Evolutionary conservation across 2,113 vertebrate genomes (phyloP).

Genomic region (Syrrhaptes paradoxus): DNA sequence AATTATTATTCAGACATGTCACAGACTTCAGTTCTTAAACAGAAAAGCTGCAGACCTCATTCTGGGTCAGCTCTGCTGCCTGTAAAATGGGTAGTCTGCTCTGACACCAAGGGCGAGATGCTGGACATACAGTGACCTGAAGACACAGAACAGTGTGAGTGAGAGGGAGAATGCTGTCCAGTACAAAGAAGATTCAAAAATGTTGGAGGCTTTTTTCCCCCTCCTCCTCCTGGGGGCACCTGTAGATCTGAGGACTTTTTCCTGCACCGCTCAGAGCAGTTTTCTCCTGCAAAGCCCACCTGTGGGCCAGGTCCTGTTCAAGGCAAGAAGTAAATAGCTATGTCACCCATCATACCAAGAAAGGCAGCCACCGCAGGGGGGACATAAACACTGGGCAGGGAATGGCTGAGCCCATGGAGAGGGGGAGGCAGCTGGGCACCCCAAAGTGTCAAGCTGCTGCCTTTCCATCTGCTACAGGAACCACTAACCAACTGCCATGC

Average conservation of each 20-base stretch:
- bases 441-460: background rate
- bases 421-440: background rate
- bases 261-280: background rate
- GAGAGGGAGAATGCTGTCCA: background rate
- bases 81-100: background rate
- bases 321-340: background rate
- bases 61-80: background rate
- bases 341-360: background rate
- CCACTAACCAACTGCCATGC: background rate
- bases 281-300: background rate
- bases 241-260: background rate
- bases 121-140: rapidly evolving
- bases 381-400: rapidly evolving
- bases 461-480: background rate
- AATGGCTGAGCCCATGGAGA: rapidly evolving
- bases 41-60: background rate
- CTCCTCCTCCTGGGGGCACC: background rate
- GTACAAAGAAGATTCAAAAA: background rate
- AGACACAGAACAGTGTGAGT: background rate
- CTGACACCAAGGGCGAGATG: rapidly evolving
- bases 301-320: background rate
- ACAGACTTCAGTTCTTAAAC: background rate
- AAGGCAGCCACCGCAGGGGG: background rate
- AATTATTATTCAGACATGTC: background rate
- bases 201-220: rapidly evolving